phyloP scores from a whole-genome alignment of 2,113 vertebrate species.

The Protobothrops mucrosquamatus region DNA sequence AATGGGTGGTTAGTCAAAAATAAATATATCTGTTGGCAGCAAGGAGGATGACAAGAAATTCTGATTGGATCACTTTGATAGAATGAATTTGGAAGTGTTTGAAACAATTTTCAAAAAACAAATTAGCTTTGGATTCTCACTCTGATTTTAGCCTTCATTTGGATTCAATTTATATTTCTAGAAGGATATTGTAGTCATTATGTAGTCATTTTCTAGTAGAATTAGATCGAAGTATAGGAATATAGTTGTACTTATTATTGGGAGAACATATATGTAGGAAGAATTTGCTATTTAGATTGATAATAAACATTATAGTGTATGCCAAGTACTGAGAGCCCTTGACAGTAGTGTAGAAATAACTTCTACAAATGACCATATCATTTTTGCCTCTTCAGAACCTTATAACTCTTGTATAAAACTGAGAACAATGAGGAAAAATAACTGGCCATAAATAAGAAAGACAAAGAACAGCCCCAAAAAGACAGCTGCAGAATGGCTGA shows the following conservation, averaged over 20 bases:
- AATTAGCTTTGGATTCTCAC: not conserved
- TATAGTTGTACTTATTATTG: not conserved
- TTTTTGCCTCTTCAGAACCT: not conserved
- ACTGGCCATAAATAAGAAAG: too few species aligned
- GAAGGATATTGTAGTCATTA: not conserved
- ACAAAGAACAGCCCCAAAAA: not conserved
- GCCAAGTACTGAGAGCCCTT: too few species aligned
- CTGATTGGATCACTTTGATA: not conserved
- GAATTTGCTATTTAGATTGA: not conserved
- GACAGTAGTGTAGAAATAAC: not conserved
- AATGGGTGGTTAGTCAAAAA: not conserved
- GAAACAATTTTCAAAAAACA: not conserved
- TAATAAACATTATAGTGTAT: not conserved
- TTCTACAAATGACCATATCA: not conserved
- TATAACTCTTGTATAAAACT: not conserved
- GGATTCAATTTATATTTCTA: not conserved
- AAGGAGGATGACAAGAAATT: not conserved
- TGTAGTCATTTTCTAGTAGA: too few species aligned
- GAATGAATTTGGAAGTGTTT: not conserved
- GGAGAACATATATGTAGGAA: not conserved
- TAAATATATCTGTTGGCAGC: not conserved
- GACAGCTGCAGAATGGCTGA: not conserved
- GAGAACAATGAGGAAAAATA: not conserved
- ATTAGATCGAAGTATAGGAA: not conserved
- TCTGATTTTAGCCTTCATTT: not conserved